A percentile compares a stretch with the other conserved stretches of the same genome.
Evolutionary conservation across 2,888 invertebrate species (phyloP).

Genomic region (Eurois occulta): DNA sequence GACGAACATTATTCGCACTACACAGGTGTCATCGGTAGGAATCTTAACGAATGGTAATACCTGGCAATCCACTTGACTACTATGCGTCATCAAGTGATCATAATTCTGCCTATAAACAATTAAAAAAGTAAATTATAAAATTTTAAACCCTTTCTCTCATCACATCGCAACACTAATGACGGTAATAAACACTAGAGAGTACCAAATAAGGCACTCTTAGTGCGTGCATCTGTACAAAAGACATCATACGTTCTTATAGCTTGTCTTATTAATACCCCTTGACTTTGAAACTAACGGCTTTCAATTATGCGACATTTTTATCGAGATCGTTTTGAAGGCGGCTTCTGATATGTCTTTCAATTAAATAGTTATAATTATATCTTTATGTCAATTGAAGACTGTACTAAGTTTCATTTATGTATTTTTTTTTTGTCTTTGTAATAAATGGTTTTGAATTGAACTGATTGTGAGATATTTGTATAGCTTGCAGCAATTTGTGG

Average conservation of each 20-base stretch:
- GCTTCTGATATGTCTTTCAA: conserved; percentile 9
- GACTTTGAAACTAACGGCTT: conserved; percentile 19
- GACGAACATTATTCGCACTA: neutral
- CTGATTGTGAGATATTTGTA: neutral
- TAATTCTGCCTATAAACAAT: neutral
- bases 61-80: neutral
- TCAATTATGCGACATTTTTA: conserved; percentile 42
- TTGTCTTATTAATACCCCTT: conserved; percentile 43
- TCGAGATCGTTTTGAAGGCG: conserved; percentile 30
- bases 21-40: neutral
- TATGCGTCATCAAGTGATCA: neutral
- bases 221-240: neutral
- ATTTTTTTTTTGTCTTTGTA: neutral
- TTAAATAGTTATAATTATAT: conserved; percentile 35
- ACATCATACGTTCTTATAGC: conserved; percentile 2
- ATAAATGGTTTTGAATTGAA: neutral
- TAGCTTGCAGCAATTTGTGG: neutral
- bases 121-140: neutral
- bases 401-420: neutral
- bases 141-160: conserved; percentile 2
- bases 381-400: conserved; percentile 24
- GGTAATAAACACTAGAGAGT: conserved; percentile 3
- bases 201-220: conserved; percentile 13
- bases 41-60: conserved; percentile 1
- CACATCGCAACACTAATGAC: neutral